Base-by-base conservation (phyloP, 2,113 vertebrate species). In the Petrocephalus zakoni region DNA sequence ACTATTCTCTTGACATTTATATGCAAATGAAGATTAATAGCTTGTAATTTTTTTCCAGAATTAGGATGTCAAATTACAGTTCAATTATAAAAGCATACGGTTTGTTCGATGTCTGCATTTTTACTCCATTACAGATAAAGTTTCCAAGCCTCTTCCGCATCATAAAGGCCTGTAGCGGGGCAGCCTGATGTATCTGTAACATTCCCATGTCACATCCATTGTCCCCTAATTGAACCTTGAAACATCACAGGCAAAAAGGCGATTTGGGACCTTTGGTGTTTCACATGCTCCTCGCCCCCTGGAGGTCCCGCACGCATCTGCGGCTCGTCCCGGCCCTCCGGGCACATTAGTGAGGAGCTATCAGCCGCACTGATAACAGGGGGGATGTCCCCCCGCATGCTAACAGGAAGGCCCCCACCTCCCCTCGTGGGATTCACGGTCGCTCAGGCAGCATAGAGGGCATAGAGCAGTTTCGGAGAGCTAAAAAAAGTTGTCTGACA, bases 321-420 rank as follows among this genome's bases (percentile, higher is more conserved):
- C 94, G 93, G 94, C 94, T 93, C 94, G 91, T 92, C 90, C 86
- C 29, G 72, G 88, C 93, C 93, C 93, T 94, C 91, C 0, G 93
- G 95, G 94, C 96, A 92, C 91, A 93, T 94, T 94, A 94, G 92
- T 92, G 96, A 95, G 92, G 95, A 92, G 90, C 93, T 96, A 95
- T 96, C 93, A 95, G 91, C 94, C 93, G 92, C 90, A 93, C 94
- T 95, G 95, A 97, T 97, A 96, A 93, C 92, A 94, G 90, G 92
- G 90, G 82, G 92, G 37, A 9, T 92, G 90, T 92, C 82, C 93
- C 90, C 94, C 88, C 94, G 95, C 94, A 95, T 97, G 93, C 95
- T 95, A 97, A 96, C 90, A 93, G 92, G 90, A 93, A 90, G 83
- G 91, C 91, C 72, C 13, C 91, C 91, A 89, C 91, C 93, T 90